These are phyloP conservation scores for Caranx melampygus DNA, from an alignment of 2,113 vertebrate genomes.

Conservation along the genomic window DNA sequence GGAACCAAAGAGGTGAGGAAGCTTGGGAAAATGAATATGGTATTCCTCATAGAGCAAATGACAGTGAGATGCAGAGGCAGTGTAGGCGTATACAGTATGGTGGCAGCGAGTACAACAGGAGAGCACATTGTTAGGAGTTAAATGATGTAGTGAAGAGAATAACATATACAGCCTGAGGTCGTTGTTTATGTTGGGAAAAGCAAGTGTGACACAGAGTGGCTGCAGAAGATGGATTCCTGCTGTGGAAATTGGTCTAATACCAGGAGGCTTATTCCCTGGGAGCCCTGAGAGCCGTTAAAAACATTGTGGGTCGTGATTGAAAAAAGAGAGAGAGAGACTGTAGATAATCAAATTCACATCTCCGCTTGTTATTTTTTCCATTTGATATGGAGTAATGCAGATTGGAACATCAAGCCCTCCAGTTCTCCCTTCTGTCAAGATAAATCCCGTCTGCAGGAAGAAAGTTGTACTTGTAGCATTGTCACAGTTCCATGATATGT, in stretches of 20 bases:
- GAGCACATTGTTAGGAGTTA: conserved; percentile 59
- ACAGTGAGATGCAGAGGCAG: conserved; percentile 29
- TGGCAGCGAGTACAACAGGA: conserved; percentile 37
- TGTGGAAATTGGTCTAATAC: conserved; percentile 73
- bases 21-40: conserved; percentile 30
- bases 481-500: conserved; percentile 25
- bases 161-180: conserved; percentile 67
- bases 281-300: conserved; percentile 52
- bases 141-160: conserved; percentile 62
- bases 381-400: conserved; percentile 52
- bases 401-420: conserved; percentile 35
- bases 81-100: conserved; percentile 4
- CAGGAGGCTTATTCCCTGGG: conserved; percentile 61
- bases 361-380: conserved; percentile 45
- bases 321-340: conserved; percentile 31
- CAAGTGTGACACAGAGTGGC: conserved; percentile 58
- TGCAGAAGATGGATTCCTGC: conserved; percentile 72
- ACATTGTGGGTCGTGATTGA: conserved; percentile 36
- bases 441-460: conserved; percentile 8
- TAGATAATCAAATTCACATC: conserved; percentile 66
- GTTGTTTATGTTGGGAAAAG: conserved; percentile 70
- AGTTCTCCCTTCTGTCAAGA: conserved; percentile 25
- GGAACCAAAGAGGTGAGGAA: conserved; percentile 30
- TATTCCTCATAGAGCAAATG: conserved; percentile 34
- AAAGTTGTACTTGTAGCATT: conserved; percentile 30